phyloP scores from a whole-genome alignment of 2,888 invertebrate species.

The Drosophila picticornis region DNA sequence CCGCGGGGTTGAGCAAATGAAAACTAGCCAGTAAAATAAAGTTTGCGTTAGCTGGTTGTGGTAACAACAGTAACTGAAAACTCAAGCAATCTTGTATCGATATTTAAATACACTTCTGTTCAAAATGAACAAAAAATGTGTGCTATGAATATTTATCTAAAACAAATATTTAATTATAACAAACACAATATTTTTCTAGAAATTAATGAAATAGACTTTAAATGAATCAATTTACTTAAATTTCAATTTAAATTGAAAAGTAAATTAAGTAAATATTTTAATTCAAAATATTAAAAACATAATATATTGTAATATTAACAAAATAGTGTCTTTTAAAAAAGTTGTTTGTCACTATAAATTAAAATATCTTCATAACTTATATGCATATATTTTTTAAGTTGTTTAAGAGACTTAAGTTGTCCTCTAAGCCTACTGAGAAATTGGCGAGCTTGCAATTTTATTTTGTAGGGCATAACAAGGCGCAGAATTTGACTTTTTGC shows the following conservation, averaged over 20 bases:
- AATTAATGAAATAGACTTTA: not conserved
- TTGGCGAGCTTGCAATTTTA: not conserved
- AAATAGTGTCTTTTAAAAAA: not conserved
- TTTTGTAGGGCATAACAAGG: slow-evolving; percentile 42
- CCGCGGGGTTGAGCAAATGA: slow-evolving; percentile 68
- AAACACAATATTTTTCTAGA: not conserved
- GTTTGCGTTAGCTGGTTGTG: slow-evolving; percentile 60
- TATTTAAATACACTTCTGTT: slow-evolving; percentile 39
- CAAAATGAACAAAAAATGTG: not conserved
- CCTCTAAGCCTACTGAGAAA: not conserved
- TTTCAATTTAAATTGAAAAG: not conserved
- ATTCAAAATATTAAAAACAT: not conserved
- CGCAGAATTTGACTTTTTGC: slow-evolving; percentile 40
- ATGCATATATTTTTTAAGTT: not conserved
- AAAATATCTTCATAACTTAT: not conserved
- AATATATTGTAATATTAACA: not conserved
- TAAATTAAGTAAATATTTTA: not conserved
- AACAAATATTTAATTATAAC: not conserved
- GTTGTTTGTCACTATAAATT: not conserved
- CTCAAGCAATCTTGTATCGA: not conserved
- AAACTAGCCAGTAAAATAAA: slow-evolving; percentile 72
- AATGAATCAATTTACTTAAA: not conserved
- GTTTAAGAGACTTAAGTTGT: not conserved
- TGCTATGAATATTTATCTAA: not conserved
- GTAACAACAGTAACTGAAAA: slow-evolving; percentile 28